Evolutionary conservation across 2,888 invertebrate genomes (phyloP).

Genomic region (Malthinus flaveolus): DNA sequence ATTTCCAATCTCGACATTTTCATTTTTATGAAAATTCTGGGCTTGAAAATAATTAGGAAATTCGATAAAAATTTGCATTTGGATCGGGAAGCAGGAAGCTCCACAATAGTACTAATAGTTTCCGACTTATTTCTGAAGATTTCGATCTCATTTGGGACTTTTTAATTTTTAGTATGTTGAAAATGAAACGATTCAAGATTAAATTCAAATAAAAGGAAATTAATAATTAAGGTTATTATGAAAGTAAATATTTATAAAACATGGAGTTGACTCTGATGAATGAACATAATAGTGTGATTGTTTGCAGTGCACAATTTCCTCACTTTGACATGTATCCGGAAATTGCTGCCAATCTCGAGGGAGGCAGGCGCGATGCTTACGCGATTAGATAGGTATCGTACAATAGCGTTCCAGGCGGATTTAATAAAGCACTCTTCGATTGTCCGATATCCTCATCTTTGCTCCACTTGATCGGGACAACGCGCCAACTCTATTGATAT

Average conservation of each 20-base stretch:
- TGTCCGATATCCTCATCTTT: slow-evolving; percentile 51
- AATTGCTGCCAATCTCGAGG: slow-evolving; percentile 56
- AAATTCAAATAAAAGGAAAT: background rate
- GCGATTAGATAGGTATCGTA: slow-evolving; percentile 54
- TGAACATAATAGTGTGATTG: slow-evolving; percentile 49
- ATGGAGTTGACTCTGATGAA: slow-evolving; percentile 43
- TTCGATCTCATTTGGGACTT: background rate
- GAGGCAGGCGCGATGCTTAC: slow-evolving; percentile 41
- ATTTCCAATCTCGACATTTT: no score
- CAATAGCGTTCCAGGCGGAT: slow-evolving; percentile 51
- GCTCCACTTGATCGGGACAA: slow-evolving; percentile 44
- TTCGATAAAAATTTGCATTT: no score
- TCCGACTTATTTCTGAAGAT: background rate
- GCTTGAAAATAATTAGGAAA: no score
- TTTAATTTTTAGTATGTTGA: background rate
- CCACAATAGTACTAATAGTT: no score
- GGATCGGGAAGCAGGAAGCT: no score
- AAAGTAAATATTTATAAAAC: slow-evolving; percentile 29
- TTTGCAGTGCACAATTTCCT: slow-evolving; percentile 55
- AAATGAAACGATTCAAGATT: background rate
- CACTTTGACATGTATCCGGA: slow-evolving; percentile 55
- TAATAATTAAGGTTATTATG: slow-evolving; percentile 17
- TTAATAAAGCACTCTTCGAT: slow-evolving; percentile 55
- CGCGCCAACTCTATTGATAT: slow-evolving; percentile 47
- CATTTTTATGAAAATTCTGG: no score